These are phyloP conservation scores for Ptychodera flava DNA, from an alignment of 35 echinoderm and acorn worm species.

Conservation along the genomic window DNA sequence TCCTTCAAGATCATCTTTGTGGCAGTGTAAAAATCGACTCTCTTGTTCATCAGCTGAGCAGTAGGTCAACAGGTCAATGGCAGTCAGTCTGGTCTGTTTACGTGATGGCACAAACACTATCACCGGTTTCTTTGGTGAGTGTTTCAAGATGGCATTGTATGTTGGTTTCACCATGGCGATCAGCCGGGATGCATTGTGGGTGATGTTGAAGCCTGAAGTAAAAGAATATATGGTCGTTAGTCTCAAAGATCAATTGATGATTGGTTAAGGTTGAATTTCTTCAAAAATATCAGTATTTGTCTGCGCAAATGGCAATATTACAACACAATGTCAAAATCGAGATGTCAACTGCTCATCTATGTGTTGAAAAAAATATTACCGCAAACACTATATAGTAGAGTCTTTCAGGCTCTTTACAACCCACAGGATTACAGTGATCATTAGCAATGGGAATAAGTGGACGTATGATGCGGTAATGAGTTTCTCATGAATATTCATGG, in stretches of 20 bases:
- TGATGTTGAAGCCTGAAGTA: slow-evolving; percentile 90
- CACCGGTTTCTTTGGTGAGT: slow-evolving; percentile 73
- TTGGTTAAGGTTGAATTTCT: slow-evolving; percentile 2
- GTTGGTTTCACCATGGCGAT: slow-evolving; percentile 99
- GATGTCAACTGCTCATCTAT: too few species aligned
- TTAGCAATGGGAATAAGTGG: too few species aligned
- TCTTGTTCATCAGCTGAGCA: slow-evolving; percentile 81
- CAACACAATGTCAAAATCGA: too few species aligned
- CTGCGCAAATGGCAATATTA: too few species aligned
- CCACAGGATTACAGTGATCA: too few species aligned
- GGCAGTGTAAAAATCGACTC: slow-evolving; percentile 80
- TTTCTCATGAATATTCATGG: too few species aligned
- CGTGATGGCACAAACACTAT: slow-evolving; percentile 94
- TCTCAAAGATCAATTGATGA: not conserved
- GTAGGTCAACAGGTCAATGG: slow-evolving; percentile 96
- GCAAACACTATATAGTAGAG: too few species aligned
- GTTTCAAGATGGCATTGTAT: slow-evolving; percentile 94
- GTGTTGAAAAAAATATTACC: too few species aligned
- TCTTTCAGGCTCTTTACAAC: too few species aligned
- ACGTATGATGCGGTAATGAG: too few species aligned
- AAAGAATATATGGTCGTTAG: slow-evolving; percentile 9
- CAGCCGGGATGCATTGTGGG: slow-evolving; percentile 92
- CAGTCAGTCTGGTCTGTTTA: slow-evolving; percentile 96
- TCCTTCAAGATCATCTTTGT: slow-evolving; percentile 65
- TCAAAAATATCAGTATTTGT: not conserved